Conservation (phyloP, 35 echinoderm and acorn worm genomes). For the Diadema setosum region DNA sequence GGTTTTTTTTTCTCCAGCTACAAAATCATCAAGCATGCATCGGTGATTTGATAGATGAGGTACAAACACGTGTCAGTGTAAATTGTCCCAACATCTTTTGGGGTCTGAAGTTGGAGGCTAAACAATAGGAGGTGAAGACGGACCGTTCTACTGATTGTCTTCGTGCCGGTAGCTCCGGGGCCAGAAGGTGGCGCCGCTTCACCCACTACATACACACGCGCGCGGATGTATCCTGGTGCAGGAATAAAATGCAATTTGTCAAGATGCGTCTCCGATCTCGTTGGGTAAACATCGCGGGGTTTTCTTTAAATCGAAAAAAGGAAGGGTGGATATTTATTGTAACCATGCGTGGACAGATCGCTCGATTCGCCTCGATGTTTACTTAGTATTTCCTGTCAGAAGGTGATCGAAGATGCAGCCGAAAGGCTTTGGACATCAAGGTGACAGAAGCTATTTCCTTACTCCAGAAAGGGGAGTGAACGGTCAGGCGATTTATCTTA, state of each 20-base stretch:
- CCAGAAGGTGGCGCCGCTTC: neutral
- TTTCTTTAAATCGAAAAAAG: slow-evolving; percentile 1
- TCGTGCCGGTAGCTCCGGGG: neutral
- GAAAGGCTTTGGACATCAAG: neutral
- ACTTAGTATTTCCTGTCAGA: neutral
- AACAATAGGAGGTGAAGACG: no score
- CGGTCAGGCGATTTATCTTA: no score
- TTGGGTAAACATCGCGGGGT: neutral
- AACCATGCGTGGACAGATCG: slow-evolving; percentile 1
- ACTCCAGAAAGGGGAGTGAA: no score
- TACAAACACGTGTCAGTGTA: no score
- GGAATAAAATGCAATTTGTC: slow-evolving; percentile 17
- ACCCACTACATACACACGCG: neutral
- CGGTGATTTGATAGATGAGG: no score
- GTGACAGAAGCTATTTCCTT: no score
- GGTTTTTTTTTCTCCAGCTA: no score
- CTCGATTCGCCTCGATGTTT: neutral
- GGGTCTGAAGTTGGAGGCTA: no score
- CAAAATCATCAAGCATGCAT: no score
- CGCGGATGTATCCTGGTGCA: neutral
- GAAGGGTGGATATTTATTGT: no score
- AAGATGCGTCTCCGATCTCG: neutral
- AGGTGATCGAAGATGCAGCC: neutral
- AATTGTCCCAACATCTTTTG: no score
- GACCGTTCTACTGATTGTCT: neutral